Base-by-base conservation (phyloP, 1,140 invertebrate genomes). In the Heliconius nattereri region DNA sequence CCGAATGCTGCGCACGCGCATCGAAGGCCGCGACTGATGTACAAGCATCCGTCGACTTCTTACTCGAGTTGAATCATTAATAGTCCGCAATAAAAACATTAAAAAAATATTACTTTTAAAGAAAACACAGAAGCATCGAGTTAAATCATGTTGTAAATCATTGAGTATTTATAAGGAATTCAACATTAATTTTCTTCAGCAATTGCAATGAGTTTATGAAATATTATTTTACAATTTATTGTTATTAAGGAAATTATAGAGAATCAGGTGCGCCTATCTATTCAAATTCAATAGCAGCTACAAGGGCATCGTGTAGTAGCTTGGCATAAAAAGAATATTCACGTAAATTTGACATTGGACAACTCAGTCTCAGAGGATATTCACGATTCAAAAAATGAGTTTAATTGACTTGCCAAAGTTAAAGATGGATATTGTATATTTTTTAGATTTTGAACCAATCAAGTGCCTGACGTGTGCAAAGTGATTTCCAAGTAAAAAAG, bases 1-100 rank as follows among this genome's bases (percentile, higher is more conserved):
- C 81, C 80, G 82, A 87, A 92, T 92, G 87, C 90, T 86, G 76
- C 83, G 82, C 90, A 91, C 90, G 91, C 84, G 85, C 83, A 84
- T 80, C 84, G 88, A 91, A 90, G 88, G 87, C 83, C 85, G 83
- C 81, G 83, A 79, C 78, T 83, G 83, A 78, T 83, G 83, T 79
- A 87, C 86, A 85, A 82, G 87, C 89, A 91, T 91, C 90, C 90
- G 86, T 83, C 83, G 83, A 79, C 72, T 80, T 77, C 70, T 76
- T 76, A 85, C 90, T 82, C 86, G 84, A 85, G 74, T 83, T 78
- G 89, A 89, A 91, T 90, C 83, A 75, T 87, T 78, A 57, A 73
- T 78, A 49, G 71, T 29, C 20, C 35, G 40, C 9, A 19, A 70
- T 23, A 45, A 45, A 45, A 45, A 76, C n/a, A 20, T 20, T 6